Conservation (phyloP, 2,888 invertebrate genomes). For the Drosophila setosimentum region DNA sequence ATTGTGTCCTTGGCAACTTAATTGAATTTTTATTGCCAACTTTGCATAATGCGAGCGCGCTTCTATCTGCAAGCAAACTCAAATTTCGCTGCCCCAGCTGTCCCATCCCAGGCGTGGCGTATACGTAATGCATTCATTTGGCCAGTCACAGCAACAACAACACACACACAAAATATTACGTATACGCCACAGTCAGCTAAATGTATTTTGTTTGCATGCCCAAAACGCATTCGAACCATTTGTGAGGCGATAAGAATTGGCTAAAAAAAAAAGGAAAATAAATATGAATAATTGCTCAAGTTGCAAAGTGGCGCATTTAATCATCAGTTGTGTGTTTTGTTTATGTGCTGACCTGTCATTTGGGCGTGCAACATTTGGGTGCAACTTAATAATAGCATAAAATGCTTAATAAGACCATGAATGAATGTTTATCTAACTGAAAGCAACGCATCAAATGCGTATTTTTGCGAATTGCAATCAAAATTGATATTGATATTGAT, state of each 20-base stretch:
- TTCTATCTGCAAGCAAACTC: slow-evolving; percentile 19
- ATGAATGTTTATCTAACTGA: too few relatives aligned
- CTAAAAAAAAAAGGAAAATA: too few relatives aligned
- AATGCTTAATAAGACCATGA: not conserved
- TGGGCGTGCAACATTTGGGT: not conserved
- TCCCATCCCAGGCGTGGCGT: slow-evolving; percentile 51
- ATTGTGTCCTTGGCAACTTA: slow-evolving; percentile 74
- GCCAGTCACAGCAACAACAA: not conserved
- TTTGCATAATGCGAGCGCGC: slow-evolving; percentile 70
- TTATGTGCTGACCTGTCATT: not conserved
- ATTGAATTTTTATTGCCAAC: slow-evolving; percentile 81
- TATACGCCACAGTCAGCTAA: slow-evolving; percentile 60
- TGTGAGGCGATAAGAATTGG: slow-evolving; percentile 32
- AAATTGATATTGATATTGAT: not conserved
- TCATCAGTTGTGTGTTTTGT: not conserved
- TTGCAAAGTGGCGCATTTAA: slow-evolving; percentile 7
- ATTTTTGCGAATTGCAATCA: not conserved
- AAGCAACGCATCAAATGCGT: not conserved
- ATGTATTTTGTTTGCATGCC: not conserved
- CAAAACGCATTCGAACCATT: slow-evolving; percentile 36
- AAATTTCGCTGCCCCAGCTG: slow-evolving; percentile 27
- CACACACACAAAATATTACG: slow-evolving; percentile 37
- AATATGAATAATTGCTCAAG: not conserved
- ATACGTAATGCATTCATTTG: slow-evolving; percentile 61
- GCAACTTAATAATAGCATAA: not conserved